Base-by-base conservation (phyloP, 2,113 vertebrate genomes). In the Haemorhous mexicanus region DNA sequence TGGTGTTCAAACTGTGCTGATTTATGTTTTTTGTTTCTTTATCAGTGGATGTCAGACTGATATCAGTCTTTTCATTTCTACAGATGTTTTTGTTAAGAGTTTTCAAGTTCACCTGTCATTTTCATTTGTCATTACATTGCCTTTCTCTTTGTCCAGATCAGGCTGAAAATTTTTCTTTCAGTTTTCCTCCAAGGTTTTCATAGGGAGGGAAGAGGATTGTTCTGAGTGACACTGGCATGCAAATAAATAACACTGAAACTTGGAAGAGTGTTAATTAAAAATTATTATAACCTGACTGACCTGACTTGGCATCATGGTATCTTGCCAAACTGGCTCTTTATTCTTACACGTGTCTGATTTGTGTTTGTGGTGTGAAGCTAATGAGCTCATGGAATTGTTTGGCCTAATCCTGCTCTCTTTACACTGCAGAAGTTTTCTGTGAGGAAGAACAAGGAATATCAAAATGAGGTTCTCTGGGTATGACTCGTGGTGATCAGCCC, bases 171-270 rank as follows among this genome's bases (percentile, higher is more conserved):
- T 77, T 49, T 79, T 82, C 33, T 69, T 79, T 66, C 6, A 3
- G 4, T 30, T 76, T 70, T 89, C 87, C 83, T 64, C 20, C 63
- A 27, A 73, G 17, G 4, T 80, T 93, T 94, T 80, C 52, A 24
- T 41, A 75, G 55, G 82, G 59, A 87, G 33, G 27, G 79, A 89
- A 30, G 44, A 84, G 16, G 52, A 39, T 46, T 94, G 76, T 95
- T 92, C 53, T 77, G 58, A 67, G 89, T 95, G 89, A 87, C 88
- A 74, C 70, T 82, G 69, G 58, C 68, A 26, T 64, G 75, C 67
- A 95, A 93, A 88, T 90, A 95, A 93, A 75, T 95, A 94, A 94
- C 92, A 95, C 89, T 96, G 94, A 91, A 97, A 95, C 91, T 95
- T 92, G 85, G 62, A 87, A 93, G 90, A 89, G 92, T 69, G 44